phyloP scores from a whole-genome alignment of 2,797 vertebrate genomes.

The Sarcoramphus papa region DNA sequence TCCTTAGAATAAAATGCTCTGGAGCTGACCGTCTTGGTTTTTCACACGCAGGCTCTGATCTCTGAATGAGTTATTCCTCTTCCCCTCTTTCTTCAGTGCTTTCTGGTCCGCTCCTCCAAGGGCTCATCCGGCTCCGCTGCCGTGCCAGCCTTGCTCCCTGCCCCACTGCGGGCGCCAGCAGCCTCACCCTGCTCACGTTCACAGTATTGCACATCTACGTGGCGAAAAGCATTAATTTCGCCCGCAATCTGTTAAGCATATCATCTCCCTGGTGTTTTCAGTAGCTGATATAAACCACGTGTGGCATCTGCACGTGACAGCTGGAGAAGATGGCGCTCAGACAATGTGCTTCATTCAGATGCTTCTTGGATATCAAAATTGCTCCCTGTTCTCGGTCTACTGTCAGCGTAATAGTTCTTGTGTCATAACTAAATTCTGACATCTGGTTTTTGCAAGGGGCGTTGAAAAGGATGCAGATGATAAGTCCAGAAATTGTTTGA shows the following conservation, averaged over 20 bases:
- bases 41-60: not conserved
- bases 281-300: not conserved
- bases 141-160: not conserved
- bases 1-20: not conserved
- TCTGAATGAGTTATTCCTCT: not conserved
- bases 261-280: not conserved
- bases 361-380: not conserved
- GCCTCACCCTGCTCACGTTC: not conserved
- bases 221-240: not conserved
- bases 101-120: not conserved
- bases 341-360: not conserved
- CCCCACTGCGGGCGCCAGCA: rapidly evolving
- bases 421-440: not conserved
- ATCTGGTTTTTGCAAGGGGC: not conserved
- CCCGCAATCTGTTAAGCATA: no score
- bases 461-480: not conserved
- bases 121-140: rapidly evolving
- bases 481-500: not conserved
- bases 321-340: not conserved
- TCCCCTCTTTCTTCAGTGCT: not conserved
- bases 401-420: not conserved
- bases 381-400: not conserved
- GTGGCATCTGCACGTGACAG: not conserved
- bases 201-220: rapidly evolving
- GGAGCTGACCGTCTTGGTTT: not conserved